Base-by-base conservation (phyloP, 2,888 invertebrate species). In the Portevinia maculata region DNA sequence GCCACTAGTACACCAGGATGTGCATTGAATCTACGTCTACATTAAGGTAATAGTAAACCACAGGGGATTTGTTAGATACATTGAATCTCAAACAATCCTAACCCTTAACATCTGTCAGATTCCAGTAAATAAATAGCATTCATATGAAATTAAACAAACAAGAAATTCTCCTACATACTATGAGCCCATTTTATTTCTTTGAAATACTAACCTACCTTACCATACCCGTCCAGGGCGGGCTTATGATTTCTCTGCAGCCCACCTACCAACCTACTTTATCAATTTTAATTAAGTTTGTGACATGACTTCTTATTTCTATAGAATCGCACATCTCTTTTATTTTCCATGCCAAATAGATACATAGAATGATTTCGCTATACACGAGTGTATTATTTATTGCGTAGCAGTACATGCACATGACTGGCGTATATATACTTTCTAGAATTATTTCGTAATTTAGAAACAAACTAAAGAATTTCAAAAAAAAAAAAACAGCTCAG, bases 251-350 rank as follows among this genome's bases (percentile, higher is more conserved):
- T n/a, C n/a, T n/a, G n/a, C n/a, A n/a, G n/a, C n/a, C n/a, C n/a
- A n/a, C n/a, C n/a, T n/a, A n/a, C n/a, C n/a, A n/a, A n/a, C 41
- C 15, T 48, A 19, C 62, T 32, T 7, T 24, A 48, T 21, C 21
- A 50, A 50, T 64, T 50, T 48, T 37, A 13, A 62, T 48, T 62
- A 48, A 34, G 48, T 62, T 50, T 64, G 62, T 64, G 48, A 64
- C 62, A 64, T 64, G 62, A 64, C 39, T 15, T 39, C 15, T 50
- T 24, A 28, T 60, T 46, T 60, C 32, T 9, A 15, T 19, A 60
- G 46, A 60, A 32, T 32, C 32, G 60, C 32, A 32, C 46, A 19
- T 17, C 15, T 39, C 32, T 34, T 37, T 64, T 48, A 15, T 50
- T 50, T 24, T 50, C 48, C 50, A 0, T 34, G 7, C n/a, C 37